phyloP scores from a whole-genome alignment of 2,797 vertebrate species.

The Perodicticus potto region DNA sequence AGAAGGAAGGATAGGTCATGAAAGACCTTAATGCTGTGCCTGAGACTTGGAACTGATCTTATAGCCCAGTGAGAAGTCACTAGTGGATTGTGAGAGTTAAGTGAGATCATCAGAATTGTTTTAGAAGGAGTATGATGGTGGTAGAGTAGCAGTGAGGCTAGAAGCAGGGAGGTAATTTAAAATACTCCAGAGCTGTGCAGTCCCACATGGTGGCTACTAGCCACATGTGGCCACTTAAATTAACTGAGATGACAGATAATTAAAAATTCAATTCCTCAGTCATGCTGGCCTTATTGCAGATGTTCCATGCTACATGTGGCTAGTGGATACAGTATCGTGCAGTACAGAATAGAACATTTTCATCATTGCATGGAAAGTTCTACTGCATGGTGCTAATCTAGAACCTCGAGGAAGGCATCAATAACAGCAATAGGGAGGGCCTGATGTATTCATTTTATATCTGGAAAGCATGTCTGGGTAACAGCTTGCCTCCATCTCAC shows the following conservation, averaged over 20 bases:
- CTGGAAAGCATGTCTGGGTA: not conserved
- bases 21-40: not conserved
- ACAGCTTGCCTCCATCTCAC: not conserved
- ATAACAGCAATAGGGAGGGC: too few relatives aligned
- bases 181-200: not conserved
- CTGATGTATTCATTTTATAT: not conserved
- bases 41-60: not conserved
- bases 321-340: not conserved
- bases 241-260: not conserved
- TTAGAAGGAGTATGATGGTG: not conserved
- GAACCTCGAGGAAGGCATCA: not conserved
- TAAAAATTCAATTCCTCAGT: not conserved
- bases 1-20: not conserved
- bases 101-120: not conserved
- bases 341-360: not conserved
- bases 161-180: not conserved
- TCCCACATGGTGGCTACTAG: not conserved
- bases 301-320: not conserved
- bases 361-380: not conserved
- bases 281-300: not conserved
- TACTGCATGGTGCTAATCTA: not conserved
- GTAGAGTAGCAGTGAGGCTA: not conserved
- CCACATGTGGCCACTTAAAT: not conserved
- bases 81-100: not conserved
- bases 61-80: not conserved